phyloP scores from a whole-genome alignment of 2,797 vertebrate species.

The Aselliscus stoliczkanus region DNA sequence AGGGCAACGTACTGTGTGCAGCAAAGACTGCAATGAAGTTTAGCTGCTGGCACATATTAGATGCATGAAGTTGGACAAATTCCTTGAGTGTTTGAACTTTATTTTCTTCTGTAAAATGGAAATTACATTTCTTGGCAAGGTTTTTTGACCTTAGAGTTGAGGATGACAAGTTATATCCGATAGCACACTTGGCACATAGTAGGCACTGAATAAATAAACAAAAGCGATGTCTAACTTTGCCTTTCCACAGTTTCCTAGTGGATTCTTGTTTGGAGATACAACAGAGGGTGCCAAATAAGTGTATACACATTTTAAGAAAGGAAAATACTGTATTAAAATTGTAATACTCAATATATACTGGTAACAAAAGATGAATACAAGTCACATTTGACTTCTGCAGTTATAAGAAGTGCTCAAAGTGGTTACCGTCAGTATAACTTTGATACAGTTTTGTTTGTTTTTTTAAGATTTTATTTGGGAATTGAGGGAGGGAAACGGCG shows the following conservation, averaged over 20 bases:
- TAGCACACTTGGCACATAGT: background rate
- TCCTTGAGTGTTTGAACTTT: background rate
- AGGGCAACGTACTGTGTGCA: background rate
- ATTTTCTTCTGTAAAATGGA: conserved; percentile 25
- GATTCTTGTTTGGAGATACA: background rate
- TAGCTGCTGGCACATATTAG: background rate
- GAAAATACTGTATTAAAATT: too few species aligned
- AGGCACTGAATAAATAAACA: background rate
- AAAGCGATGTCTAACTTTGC: background rate
- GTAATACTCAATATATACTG: too few species aligned
- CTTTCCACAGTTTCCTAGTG: background rate
- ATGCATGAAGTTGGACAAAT: background rate
- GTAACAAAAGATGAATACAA: too few species aligned
- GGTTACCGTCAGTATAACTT: too few species aligned
- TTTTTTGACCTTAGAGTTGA: conserved; percentile 17
- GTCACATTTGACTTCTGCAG: too few species aligned
- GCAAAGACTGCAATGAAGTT: background rate
- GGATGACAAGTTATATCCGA: background rate
- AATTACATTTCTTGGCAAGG: background rate
- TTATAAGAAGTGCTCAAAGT: too few species aligned
- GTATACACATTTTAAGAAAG: too few species aligned
- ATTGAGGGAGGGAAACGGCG: too few species aligned
- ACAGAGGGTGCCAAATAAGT: too few species aligned
- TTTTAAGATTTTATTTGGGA: too few species aligned
- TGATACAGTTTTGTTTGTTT: too few species aligned